phyloP scores from a whole-genome alignment of 2,113 vertebrate genomes.

The Oreochromis niloticus region DNA sequence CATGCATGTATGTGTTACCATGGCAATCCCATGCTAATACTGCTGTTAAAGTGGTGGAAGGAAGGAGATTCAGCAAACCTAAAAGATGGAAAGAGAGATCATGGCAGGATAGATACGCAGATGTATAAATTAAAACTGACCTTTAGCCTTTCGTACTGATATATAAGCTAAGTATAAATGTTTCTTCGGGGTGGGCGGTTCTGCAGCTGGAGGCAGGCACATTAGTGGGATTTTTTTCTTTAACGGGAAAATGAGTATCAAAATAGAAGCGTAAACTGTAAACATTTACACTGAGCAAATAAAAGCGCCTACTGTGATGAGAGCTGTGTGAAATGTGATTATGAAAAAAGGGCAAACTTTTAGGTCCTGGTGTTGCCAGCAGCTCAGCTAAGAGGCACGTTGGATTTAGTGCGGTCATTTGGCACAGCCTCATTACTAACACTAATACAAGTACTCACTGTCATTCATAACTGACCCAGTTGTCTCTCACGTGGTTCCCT shows the following conservation, averaged over 20 bases:
- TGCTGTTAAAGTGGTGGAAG: background rate
- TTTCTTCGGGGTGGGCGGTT: background rate
- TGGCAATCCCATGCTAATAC: conserved; percentile 43
- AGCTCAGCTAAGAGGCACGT: background rate
- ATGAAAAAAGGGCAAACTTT: background rate
- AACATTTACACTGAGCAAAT: background rate
- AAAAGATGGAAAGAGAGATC: background rate
- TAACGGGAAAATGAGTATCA: background rate
- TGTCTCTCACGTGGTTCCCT: background rate
- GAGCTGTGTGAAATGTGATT: background rate
- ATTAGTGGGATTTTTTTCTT: background rate
- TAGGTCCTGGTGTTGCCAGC: background rate
- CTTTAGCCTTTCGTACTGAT: background rate
- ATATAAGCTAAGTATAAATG: background rate
- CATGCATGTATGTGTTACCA: conserved; percentile 50
- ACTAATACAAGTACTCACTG: background rate
- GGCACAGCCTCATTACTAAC: background rate
- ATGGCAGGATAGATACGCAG: background rate
- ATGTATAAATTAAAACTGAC: background rate
- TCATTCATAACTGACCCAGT: background rate
- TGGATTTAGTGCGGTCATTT: background rate
- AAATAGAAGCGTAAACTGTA: background rate
- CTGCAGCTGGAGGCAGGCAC: background rate
- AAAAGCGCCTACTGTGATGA: background rate
- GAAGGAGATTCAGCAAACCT: background rate